phyloP scores from a whole-genome alignment of 2,797 vertebrate species.

The Streptopelia turtur region DNA sequence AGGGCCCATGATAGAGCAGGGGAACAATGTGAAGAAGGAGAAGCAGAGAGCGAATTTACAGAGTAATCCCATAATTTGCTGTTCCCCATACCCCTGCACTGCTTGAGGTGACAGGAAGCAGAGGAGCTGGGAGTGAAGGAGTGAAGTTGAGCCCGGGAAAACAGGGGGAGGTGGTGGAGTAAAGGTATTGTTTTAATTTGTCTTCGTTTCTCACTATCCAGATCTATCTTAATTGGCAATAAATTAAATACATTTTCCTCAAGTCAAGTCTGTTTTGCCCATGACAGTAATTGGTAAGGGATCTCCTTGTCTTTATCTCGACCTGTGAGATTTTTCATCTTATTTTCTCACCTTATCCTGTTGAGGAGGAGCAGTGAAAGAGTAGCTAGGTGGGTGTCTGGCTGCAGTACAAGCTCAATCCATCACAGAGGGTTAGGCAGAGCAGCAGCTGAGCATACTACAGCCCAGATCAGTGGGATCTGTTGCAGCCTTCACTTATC shows the following conservation, averaged over 20 bases:
- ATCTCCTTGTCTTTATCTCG: neutral
- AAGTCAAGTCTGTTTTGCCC: neutral
- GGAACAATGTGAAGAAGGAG: neutral
- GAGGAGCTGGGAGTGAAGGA: neutral
- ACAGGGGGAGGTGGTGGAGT: neutral
- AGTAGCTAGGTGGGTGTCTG: neutral
- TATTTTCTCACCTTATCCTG: neutral
- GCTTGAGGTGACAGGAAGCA: neutral
- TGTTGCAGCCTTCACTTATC: neutral
- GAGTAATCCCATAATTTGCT: neutral
- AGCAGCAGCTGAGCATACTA: neutral
- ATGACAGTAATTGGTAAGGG: neutral
- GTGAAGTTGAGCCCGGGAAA: neutral
- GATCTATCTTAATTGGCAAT: neutral
- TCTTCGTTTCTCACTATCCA: neutral
- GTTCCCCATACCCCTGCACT: fast-evolving
- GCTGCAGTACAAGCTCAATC: neutral
- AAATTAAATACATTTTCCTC: neutral
- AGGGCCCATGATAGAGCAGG: neutral
- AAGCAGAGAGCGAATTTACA: neutral
- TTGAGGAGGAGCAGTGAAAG: neutral
- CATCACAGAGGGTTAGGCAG: neutral
- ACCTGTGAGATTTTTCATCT: neutral
- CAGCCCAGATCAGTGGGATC: neutral
- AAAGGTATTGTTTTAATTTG: neutral